These are phyloP conservation scores for Tetramorium simillimum DNA, from an alignment of 1,140 invertebrate genomes.

Conservation along the genomic window DNA sequence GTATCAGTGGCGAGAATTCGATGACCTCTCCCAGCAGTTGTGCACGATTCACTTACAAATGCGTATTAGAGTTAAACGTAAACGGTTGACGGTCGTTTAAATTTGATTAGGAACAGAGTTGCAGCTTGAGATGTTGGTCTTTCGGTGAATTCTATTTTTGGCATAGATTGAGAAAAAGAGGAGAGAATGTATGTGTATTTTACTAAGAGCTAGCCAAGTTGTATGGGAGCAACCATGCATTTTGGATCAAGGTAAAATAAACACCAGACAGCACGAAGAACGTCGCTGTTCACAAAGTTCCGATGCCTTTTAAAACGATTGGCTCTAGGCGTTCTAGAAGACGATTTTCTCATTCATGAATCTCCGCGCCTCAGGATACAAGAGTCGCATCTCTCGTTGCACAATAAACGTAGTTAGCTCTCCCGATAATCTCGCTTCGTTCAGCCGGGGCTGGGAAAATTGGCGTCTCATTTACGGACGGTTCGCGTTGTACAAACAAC, in stretches of 20 bases:
- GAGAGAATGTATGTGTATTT: neutral
- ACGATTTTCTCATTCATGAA: conserved; percentile 2
- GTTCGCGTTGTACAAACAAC: conserved; percentile 32
- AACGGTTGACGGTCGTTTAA: neutral
- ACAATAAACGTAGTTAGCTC: neutral
- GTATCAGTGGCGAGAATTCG: conserved; percentile 30
- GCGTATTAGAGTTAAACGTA: conserved; percentile 88
- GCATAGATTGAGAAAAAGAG: neutral
- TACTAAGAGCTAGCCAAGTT: neutral
- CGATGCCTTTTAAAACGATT: conserved; percentile 14
- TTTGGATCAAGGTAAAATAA: conserved; percentile 12
- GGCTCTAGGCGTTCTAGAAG: neutral
- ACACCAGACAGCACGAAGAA: neutral
- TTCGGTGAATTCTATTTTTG: neutral
- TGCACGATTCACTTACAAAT: conserved; percentile 88
- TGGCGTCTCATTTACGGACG: conserved; percentile 40
- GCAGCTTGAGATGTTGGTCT: neutral
- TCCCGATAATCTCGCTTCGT: neutral
- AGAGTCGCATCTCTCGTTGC: neutral
- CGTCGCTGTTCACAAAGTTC: conserved; percentile 1
- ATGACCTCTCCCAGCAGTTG: conserved; percentile 88
- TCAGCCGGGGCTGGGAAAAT: neutral
- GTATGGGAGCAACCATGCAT: neutral
- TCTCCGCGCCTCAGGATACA: neutral
- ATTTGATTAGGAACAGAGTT: neutral